Base-by-base conservation (phyloP, 2,113 vertebrate genomes). In the Stigmatopora nigra region DNA sequence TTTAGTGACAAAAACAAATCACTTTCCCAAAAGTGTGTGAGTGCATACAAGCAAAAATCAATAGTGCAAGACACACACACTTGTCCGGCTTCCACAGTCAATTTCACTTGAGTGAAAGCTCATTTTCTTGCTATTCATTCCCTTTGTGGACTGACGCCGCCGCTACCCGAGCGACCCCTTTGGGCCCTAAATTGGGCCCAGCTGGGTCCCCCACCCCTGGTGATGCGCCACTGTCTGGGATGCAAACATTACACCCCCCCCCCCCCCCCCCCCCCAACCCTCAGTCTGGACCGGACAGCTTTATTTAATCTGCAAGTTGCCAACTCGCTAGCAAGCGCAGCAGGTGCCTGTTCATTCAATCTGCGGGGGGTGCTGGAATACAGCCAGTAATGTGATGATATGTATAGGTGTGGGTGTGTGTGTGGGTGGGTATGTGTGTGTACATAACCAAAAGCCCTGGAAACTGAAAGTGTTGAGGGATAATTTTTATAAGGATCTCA, bases 221-320 rank as follows among this genome's bases (percentile, higher is more conserved):
- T 19, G 45, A 74, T 68, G 62, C 13, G 75, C 81, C 82, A 67
- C 78, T 83, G 82, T 87, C 82, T 79, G 61, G 19, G 73, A 79
- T 83, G 79, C 81, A 85, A 56, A 80, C 82, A 82, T 83, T 79
- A 74, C 83, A 84, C n/a, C n/a, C n/a, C n/a, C n/a, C n/a, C n/a
- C n/a, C n/a, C n/a, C n/a, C n/a, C n/a, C n/a, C n/a, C n/a, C n/a
- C n/a, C n/a, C n/a, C n/a, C n/a, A n/a, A n/a, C n/a, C n/a, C n/a
- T n/a, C n/a, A n/a, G 84, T 87, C 68, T 52, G n/a, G 82, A 88
- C 72, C 66, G 86, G 85, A 87, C 86, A 82, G 82, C 78, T 87
- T 87, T 87, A 88, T 89, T 86, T 87, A 87, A 88, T 85, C 84
- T 85, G 66, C 85, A 84, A 83, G 81, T 84, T 88, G 80, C 86